phyloP scores from a whole-genome alignment of 2,113 vertebrate species.

The Crotalus horridus region DNA sequence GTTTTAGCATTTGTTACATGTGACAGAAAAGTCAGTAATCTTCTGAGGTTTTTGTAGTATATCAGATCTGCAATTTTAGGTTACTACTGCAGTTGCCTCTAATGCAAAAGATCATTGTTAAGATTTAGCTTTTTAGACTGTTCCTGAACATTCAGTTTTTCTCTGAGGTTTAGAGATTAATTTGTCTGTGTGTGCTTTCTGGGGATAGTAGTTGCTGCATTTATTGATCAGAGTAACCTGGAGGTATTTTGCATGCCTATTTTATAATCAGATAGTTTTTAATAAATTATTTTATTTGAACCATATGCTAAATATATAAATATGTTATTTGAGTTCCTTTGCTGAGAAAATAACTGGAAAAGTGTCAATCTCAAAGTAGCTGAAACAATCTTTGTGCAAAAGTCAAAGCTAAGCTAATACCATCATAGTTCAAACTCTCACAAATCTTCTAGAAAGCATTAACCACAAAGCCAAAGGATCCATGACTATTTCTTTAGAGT shows the following conservation, averaged over 20 bases:
- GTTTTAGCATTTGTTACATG: conserved; percentile 35
- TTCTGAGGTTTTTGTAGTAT: conserved; percentile 37
- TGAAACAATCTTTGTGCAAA: conserved; percentile 36
- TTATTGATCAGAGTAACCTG: conserved; percentile 12
- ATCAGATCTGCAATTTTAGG: conserved; percentile 19
- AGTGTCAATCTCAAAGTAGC: conserved; percentile 31
- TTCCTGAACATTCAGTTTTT: conserved; percentile 39
- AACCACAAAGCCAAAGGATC: conserved; percentile 46
- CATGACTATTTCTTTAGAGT: neutral
- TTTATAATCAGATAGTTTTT: conserved; percentile 59
- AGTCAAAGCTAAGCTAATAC: conserved; percentile 59
- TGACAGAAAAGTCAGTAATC: conserved; percentile 36
- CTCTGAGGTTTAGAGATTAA: conserved; percentile 62
- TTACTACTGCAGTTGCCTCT: conserved; percentile 13
- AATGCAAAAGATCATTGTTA: conserved; percentile 51
- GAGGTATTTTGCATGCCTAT: conserved; percentile 43
- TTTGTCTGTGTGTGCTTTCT: conserved; percentile 57
- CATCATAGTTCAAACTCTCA: conserved; percentile 62
- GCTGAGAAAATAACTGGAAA: conserved; percentile 45
- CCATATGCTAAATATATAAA: conserved; percentile 16
- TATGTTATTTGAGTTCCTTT: conserved; percentile 61
- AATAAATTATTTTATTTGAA: conserved; percentile 69
- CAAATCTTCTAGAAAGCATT: conserved; percentile 64
- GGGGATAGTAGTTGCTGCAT: conserved; percentile 43
- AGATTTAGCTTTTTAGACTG: conserved; percentile 30